Base-by-base conservation (phyloP, 1,140 invertebrate species). In the Aricia agestis region DNA sequence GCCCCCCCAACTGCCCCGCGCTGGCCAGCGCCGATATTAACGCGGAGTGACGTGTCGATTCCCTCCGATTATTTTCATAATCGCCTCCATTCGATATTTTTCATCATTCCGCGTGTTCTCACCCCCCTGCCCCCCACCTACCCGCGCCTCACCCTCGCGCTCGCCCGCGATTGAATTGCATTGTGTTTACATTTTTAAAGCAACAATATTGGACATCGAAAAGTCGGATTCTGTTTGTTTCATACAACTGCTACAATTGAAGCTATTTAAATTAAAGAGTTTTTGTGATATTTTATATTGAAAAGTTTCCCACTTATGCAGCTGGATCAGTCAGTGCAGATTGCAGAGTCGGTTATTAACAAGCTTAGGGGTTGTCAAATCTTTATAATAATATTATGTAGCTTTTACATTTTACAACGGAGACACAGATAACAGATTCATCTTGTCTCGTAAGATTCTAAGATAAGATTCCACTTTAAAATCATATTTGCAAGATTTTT, bases 51-150 rank as follows among this genome's bases (percentile, higher is more conserved):
- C 59, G 59, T 25, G 59, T 19, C 17, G 18, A 63, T 63, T 63
- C 59, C 10, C 17, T 63, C 18, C 18, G 18, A 63, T 63, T 63
- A 19, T 63, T 63, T 63, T 25, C 59, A 63, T 63, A 63, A 63
- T 63, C 59, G 59, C 10, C 19, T 63, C 17, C 59, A 63, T 63
- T 63, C 18, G 17, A 63, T 63, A 63, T 63, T 63, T 63, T 63
- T 63, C 19, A 63, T 63, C 19, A 7, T 63, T 63, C 19, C 18
- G 10, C 59, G 11, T 63, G 18, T 63, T 19, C 2, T 18, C 18
- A 63, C 18, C 19, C 10, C 9, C 19, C 18, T 1, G 6, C 19
- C 10, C 18, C 10, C 18, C 7, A 19, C 13, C 45, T 9, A 10
- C 45, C 36, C 36, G 0, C 59, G n/a, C n/a, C n/a, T n/a, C 13